Evolutionary conservation across 2,113 vertebrate species (phyloP).

Genomic region (Sinocyclocheilus maitianheensis): DNA sequence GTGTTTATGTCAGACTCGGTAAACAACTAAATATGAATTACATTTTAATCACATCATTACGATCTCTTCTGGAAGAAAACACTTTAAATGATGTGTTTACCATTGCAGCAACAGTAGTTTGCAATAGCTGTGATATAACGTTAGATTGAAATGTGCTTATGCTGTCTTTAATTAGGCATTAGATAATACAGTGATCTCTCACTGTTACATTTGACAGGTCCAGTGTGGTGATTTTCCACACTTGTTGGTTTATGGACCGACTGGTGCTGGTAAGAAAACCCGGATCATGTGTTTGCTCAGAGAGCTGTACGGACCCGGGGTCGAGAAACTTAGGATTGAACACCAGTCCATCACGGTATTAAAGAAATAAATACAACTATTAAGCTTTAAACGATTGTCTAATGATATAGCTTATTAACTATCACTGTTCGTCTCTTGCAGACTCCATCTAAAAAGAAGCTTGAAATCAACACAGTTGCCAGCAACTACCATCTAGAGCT

Average conservation of each 20-base stretch:
- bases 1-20: neutral
- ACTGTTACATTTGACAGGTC: conserved; percentile 77
- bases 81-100: neutral
- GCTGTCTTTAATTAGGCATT: too few relatives aligned
- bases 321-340: conserved; percentile 96
- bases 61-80: neutral
- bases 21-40: neutral
- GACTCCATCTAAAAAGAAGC: conserved; percentile 98
- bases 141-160: neutral
- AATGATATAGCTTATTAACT: neutral
- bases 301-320: conserved; percentile 91
- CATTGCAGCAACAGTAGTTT: neutral
- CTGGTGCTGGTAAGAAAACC: conserved; percentile 96
- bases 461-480: conserved; percentile 97
- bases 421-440: conserved; percentile 51
- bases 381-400: neutral
- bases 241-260: conserved; percentile 92
- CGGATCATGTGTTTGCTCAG: conserved; percentile 95
- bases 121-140: too few relatives aligned
- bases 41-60: neutral
- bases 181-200: neutral
- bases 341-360: conserved; percentile 91
- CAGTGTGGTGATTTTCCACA: conserved; percentile 97
- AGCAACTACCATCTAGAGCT: conserved; percentile 99
- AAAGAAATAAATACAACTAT: neutral